Evolutionary conservation across 2,888 invertebrate genomes (phyloP).

Genomic region (Podotricha telesiphe): DNA sequence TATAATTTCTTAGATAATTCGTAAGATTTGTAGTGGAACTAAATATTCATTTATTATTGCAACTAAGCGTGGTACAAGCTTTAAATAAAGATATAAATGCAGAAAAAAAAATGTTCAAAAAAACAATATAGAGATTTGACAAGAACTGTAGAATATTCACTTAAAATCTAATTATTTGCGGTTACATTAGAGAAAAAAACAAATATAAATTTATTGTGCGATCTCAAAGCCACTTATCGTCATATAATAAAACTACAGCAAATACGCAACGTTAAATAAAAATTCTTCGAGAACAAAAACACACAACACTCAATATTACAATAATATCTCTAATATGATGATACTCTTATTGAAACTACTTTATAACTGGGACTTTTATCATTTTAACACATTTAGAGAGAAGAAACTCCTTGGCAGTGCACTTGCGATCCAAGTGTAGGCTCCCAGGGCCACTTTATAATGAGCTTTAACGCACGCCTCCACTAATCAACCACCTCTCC

Average conservation of each 20-base stretch:
- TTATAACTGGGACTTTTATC: slow-evolving; percentile 12
- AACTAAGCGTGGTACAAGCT: slow-evolving; percentile 9
- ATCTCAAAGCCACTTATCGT: slow-evolving; percentile 29
- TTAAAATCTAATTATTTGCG: slow-evolving; percentile 4
- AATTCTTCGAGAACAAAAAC: slow-evolving; percentile 49
- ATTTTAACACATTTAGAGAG: too few relatives aligned
- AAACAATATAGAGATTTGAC: neutral
- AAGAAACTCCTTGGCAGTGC: too few relatives aligned
- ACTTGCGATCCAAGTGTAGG: too few relatives aligned
- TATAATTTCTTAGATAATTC: neutral
- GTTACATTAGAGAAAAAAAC: slow-evolving; percentile 14
- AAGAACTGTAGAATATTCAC: neutral
- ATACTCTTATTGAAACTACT: slow-evolving; percentile 21
- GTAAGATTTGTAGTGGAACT: neutral
- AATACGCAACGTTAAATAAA: slow-evolving; percentile 50
- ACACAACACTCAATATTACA: slow-evolving; percentile 49
- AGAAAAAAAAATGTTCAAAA: slow-evolving; percentile 3
- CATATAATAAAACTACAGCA: slow-evolving; percentile 39
- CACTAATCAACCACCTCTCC: too few relatives aligned
- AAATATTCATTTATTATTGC: neutral
- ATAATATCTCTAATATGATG: slow-evolving; percentile 39
- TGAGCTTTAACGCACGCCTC: too few relatives aligned
- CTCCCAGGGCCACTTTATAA: too few relatives aligned
- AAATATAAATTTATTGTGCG: slow-evolving; percentile 3
- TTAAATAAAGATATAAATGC: neutral